phyloP scores from a whole-genome alignment of 1,140 invertebrate genomes.

The Papilio xuthus region DNA sequence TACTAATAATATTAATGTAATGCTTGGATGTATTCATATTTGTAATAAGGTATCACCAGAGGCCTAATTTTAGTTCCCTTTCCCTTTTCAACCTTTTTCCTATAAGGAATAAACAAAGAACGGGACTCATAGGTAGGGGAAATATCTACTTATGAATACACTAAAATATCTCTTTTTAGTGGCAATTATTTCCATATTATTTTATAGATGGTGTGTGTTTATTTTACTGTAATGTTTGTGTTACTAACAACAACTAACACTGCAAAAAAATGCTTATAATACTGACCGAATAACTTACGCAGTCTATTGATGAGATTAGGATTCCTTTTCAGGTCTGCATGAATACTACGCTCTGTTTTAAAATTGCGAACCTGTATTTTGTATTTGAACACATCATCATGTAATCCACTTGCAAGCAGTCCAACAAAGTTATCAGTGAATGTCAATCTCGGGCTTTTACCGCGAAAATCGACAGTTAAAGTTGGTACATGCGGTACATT shows the following conservation, averaged over 20 bases:
- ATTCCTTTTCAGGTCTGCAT: constrained; percentile 86
- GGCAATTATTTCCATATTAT: too few relatives aligned
- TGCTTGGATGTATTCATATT: too few relatives aligned
- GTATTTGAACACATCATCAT: constrained; percentile 70
- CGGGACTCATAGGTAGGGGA: too few relatives aligned
- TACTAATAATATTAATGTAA: too few relatives aligned
- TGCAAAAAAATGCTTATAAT: constrained; percentile 42
- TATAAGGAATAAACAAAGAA: too few relatives aligned
- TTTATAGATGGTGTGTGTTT: too few relatives aligned
- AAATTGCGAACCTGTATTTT: constrained; percentile 85
- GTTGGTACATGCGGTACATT: constrained; percentile 46
- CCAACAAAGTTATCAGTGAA: constrained; percentile 70
- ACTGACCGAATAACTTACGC: constrained; percentile 82
- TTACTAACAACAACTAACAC: constrained; percentile 30
- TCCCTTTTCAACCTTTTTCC: too few relatives aligned
- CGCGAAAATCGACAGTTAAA: constrained; percentile 57
- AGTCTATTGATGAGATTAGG: constrained; percentile 84
- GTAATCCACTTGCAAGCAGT: constrained; percentile 56
- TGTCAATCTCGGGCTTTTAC: constrained; percentile 55
- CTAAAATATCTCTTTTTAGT: too few relatives aligned
- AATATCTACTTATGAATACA: too few relatives aligned
- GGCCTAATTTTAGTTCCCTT: too few relatives aligned
- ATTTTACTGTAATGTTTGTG: neutral
- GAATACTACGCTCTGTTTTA: constrained; percentile 88
- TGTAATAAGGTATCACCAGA: too few relatives aligned